Conservation (phyloP, 2,888 invertebrate genomes). For the Drosophila anomelani region DNA sequence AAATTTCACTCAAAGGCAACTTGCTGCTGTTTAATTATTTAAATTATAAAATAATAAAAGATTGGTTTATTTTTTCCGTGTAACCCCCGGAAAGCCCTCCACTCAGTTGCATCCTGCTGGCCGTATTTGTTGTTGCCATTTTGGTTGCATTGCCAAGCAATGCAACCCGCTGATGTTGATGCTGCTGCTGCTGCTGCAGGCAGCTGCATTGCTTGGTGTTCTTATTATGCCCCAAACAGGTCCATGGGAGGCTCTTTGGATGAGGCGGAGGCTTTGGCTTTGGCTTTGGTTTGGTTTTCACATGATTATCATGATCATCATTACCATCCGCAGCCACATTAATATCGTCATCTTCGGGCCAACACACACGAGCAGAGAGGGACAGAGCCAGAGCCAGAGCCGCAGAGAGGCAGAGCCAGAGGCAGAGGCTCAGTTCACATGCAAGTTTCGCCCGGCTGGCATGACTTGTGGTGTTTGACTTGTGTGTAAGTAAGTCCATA, state of each 20-base stretch:
- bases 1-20: background rate
- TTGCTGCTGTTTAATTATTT: background rate
- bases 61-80: background rate
- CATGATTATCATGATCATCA: conserved; percentile 79
- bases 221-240: conserved; percentile 76
- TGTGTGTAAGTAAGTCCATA: conserved; percentile 72
- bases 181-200: conserved; percentile 41
- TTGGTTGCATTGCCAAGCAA: conserved; percentile 54
- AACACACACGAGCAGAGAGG: conserved; percentile 57
- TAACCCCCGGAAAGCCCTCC: conserved; percentile 18
- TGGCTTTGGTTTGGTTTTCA: conserved; percentile 68
- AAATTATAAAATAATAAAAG: background rate
- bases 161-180: conserved; percentile 42
- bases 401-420: background rate
- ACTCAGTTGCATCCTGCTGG: conserved; percentile 13
- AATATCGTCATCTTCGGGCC: conserved; percentile 78
- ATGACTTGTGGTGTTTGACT: conserved; percentile 71
- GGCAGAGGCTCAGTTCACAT: conserved; percentile 57
- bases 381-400: conserved; percentile 12
- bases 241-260: conserved; percentile 46
- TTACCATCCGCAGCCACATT: conserved; percentile 76
- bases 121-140: conserved; percentile 59
- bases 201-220: conserved; percentile 70
- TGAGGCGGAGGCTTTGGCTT: conserved; percentile 35
- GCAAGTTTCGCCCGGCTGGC: conserved; percentile 73